phyloP scores from a whole-genome alignment of 2,888 invertebrate genomes.

The Platerodrilus igneus region DNA sequence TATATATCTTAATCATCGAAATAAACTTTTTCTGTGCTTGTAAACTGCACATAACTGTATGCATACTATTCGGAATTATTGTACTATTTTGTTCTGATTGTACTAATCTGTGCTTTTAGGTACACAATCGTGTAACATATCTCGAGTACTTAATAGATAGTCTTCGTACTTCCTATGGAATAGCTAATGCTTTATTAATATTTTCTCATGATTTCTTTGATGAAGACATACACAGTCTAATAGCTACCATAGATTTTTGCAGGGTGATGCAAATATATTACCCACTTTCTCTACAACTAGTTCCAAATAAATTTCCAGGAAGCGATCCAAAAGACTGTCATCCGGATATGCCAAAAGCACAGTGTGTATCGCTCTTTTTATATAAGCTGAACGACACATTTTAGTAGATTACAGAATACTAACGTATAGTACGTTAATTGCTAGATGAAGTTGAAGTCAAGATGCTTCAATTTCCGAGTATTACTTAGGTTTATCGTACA shows the following conservation, averaged over 20 bases:
- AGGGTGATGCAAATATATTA: constrained; percentile 61
- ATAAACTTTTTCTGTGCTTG: too few relatives aligned
- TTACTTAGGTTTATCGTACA: too few relatives aligned
- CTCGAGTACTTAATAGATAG: constrained; percentile 53
- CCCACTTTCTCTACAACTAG: constrained; percentile 57
- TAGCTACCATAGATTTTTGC: constrained; percentile 53
- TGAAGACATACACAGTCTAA: constrained; percentile 51
- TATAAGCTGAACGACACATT: too few relatives aligned
- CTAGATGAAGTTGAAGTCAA: too few relatives aligned
- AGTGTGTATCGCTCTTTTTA: neutral
- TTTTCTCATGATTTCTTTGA: constrained; percentile 59
- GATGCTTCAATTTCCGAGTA: too few relatives aligned
- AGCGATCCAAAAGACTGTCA: constrained; percentile 54
- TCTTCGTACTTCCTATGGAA: constrained; percentile 49
- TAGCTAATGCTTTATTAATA: constrained; percentile 53
- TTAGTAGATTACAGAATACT: too few relatives aligned
- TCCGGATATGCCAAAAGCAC: constrained; percentile 33
- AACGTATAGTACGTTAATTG: too few relatives aligned
- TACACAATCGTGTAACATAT: constrained; percentile 56
- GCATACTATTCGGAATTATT: too few relatives aligned
- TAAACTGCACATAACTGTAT: too few relatives aligned
- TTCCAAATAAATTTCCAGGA: constrained; percentile 55
- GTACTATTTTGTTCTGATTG: too few relatives aligned
- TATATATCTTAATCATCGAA: too few relatives aligned
- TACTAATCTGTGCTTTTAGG: too few relatives aligned